These are phyloP conservation scores for Heteromyza rotundicornis DNA, from an alignment of 2,888 invertebrate species.

Conservation along the genomic window DNA sequence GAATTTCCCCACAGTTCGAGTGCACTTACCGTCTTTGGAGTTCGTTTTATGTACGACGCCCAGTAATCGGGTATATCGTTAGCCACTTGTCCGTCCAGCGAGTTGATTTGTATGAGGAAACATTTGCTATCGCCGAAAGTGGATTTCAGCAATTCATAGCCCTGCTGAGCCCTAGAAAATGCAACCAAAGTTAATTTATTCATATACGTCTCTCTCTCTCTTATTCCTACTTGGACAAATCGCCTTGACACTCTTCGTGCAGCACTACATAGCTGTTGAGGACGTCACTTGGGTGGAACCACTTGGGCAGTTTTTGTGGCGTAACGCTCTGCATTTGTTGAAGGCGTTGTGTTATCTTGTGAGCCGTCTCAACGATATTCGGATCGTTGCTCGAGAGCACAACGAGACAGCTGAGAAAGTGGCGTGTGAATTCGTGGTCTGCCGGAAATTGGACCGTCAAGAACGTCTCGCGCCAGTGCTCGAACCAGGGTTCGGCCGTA, in stretches of 20 bases:
- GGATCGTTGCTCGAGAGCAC: constrained; percentile 76
- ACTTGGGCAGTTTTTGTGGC: constrained; percentile 81
- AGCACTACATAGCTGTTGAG: constrained; percentile 88
- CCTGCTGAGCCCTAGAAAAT: constrained; percentile 74
- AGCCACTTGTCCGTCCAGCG: constrained; percentile 69
- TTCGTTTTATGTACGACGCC: constrained; percentile 76
- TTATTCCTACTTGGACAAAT: constrained; percentile 72
- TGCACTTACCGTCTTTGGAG: constrained; percentile 64
- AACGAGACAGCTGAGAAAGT: constrained; percentile 83
- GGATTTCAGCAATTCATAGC: constrained; percentile 84
- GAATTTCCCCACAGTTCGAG: too few relatives aligned
- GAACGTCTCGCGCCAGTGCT: constrained; percentile 92
- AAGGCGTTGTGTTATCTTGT: constrained; percentile 79
- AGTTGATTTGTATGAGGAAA: constrained; percentile 90
- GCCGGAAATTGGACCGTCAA: constrained; percentile 85
- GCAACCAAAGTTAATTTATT: neutral
- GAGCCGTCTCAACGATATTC: constrained; percentile 82
- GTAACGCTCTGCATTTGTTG: constrained; percentile 78
- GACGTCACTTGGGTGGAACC: constrained; percentile 78
- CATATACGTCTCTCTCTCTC: too few relatives aligned
- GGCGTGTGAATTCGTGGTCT: constrained; percentile 96
- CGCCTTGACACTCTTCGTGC: constrained; percentile 76
- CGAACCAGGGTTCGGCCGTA: constrained; percentile 89
- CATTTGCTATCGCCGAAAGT: constrained; percentile 87
- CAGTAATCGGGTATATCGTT: constrained; percentile 81